Base-by-base conservation (phyloP, 2,113 vertebrate species). In the Taurulus bubalis region DNA sequence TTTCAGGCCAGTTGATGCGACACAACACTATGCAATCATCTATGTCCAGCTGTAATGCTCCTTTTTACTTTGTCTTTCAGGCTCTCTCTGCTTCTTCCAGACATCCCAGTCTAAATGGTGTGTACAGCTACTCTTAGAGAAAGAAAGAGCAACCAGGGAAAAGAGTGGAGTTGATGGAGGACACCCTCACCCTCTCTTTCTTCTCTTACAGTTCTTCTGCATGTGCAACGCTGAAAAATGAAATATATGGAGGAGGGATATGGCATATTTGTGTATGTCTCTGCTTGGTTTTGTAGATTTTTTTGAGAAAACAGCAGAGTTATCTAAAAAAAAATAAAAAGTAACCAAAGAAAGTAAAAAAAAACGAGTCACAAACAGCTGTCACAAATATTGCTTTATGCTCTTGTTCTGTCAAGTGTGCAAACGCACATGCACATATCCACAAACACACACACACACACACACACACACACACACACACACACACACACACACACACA, bases 251-350 rank as follows among this genome's bases (percentile, higher is more conserved):
- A 45, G 40, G n/a, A 49, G 38, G 30, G 22, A 62, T 75, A 12
- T 59, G n/a, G 18, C n/a, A 24, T 63, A 75, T 20, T 30, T 3
- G 9, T 64, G 16, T 70, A 6, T 49, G 10, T 42, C 56, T 40
- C n/a, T n/a, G n/a, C n/a, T n/a, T n/a, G n/a, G 58, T 26, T 73
- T 56, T 40, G 8, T 51, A 59, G 68, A 62, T n/a, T 75, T 47
- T 65, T 62, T 49, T 65, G 30, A 60, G 20, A 81, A 38, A 58
- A 73, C 42, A 77, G 63, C 60, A 63, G 32, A 72, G 40, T 47
- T 32, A 67, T 59, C 66, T 8, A 53, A 55, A 28, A 24, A 32
- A 24, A 16, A 75, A 6, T n/a, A n/a, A n/a, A n/a, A n/a, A n/a
- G n/a, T n/a, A n/a, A n/a, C n/a, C n/a, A 58, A 49, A 79, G 8